Evolutionary conservation across 2,888 invertebrate species (phyloP).

Genomic region (Platycnemis pennipes): DNA sequence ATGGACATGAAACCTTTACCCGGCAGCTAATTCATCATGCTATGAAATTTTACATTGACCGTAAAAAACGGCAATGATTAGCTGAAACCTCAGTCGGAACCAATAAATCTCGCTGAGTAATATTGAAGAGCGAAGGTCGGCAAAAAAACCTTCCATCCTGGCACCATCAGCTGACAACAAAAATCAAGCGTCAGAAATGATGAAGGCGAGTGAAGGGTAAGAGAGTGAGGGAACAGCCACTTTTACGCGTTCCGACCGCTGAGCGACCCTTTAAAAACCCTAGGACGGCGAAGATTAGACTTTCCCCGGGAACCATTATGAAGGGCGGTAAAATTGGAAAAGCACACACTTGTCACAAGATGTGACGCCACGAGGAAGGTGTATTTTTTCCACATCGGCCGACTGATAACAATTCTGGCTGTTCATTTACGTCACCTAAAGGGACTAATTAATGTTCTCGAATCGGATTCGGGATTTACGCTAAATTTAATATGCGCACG

Average conservation of each 20-base stretch:
- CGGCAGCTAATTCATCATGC: too few relatives aligned
- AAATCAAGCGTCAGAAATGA: neutral
- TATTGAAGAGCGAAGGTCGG: too few relatives aligned
- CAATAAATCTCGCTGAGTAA: too few relatives aligned
- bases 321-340: neutral
- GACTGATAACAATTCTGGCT: neutral
- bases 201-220: neutral
- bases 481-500: neutral
- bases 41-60: too few relatives aligned
- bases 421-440: neutral
- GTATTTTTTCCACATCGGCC: neutral
- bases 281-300: neutral
- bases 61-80: too few relatives aligned
- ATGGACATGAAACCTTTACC: too few relatives aligned
- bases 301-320: neutral
- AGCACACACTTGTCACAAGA: neutral
- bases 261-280: conserved; percentile 16
- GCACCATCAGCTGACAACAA: too few relatives aligned
- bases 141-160: too few relatives aligned
- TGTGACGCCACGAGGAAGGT: neutral
- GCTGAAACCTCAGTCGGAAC: too few relatives aligned
- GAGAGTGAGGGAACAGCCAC: too few relatives aligned
- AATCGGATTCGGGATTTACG: neutral
- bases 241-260: neutral
- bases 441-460: conserved; percentile 27